Evolutionary conservation across 2,888 invertebrate species (phyloP).

Genomic region (Microplitis manilae): DNA sequence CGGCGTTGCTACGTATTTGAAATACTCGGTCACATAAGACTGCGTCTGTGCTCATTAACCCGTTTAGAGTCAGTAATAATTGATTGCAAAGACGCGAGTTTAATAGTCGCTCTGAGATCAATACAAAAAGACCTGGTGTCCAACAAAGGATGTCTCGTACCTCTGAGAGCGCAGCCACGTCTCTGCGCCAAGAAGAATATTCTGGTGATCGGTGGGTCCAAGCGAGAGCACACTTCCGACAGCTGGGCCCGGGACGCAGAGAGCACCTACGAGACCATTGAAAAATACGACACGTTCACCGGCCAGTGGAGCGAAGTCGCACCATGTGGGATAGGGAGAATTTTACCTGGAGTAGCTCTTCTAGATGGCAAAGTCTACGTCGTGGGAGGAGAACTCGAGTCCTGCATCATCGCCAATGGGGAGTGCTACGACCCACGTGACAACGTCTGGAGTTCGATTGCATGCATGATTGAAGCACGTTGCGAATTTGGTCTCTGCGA

Average conservation of each 20-base stretch:
- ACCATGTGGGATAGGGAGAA: constrained; percentile 87
- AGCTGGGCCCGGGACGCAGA: constrained; percentile 84
- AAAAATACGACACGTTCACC: constrained; percentile 86
- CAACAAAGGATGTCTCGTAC: constrained; percentile 84
- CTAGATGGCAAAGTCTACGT: constrained; percentile 90
- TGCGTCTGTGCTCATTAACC: constrained; percentile 87
- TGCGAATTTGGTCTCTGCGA: constrained; percentile 93
- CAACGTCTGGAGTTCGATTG: constrained; percentile 72
- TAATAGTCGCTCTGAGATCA: constrained; percentile 85
- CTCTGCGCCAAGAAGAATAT: constrained; percentile 90
- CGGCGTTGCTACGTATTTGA: constrained; percentile 89
- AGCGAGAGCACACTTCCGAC: constrained; percentile 80
- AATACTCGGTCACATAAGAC: constrained; percentile 84
- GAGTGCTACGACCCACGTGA: constrained; percentile 86
- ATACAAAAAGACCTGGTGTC: constrained; percentile 84
- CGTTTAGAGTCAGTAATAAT: constrained; percentile 84
- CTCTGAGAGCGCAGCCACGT: constrained; percentile 84
- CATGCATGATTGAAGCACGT: constrained; percentile 83
- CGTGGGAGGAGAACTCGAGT: constrained; percentile 92
- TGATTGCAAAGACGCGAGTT: constrained; percentile 85
- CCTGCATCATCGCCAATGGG: constrained; percentile 89
- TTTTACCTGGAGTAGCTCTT: constrained; percentile 89
- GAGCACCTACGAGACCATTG: constrained; percentile 86
- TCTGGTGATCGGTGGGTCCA: constrained; percentile 90
- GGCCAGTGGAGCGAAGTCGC: constrained; percentile 87